Evolutionary conservation across 2,888 invertebrate species (phyloP).

Genomic region (Hirtodrosophila trivittata): DNA sequence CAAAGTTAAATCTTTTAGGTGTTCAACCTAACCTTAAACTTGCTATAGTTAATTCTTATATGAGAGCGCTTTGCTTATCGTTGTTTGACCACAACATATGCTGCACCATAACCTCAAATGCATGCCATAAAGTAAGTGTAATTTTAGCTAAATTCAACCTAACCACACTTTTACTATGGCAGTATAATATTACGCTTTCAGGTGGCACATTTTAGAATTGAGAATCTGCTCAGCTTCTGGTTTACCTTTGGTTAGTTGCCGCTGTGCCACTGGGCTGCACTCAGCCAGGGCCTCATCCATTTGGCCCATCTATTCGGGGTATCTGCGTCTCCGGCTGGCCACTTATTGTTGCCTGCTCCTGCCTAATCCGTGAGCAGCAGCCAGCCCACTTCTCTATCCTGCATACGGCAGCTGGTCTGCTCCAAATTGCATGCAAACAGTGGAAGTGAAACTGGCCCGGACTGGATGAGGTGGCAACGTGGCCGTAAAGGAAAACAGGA

Average conservation of each 20-base stretch:
- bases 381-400: conserved; percentile 5
- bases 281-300: conserved; percentile 13
- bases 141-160: neutral
- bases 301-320: conserved; percentile 32
- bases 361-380: conserved; percentile 30
- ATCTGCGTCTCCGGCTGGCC: conserved; percentile 28
- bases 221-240: conserved; percentile 15
- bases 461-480: neutral
- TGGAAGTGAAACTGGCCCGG: neutral
- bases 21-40: no score
- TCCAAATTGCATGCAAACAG: conserved; percentile 43
- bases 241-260: conserved; percentile 17
- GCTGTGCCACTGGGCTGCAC: conserved; percentile 11
- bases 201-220: neutral
- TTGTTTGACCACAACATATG: no score
- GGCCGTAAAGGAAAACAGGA: conserved; percentile 10
- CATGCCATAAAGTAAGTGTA: no score
- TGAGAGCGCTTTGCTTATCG: no score
- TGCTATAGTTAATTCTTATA: no score
- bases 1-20: no score
- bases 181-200: neutral
- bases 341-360: conserved; percentile 28
- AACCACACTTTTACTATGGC: no score
- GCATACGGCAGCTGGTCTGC: conserved; percentile 30
- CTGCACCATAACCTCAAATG: no score